Evolutionary conservation across 1,140 invertebrate species (phyloP), one percentile per base, ranked within the genome.

Genomic region (Zaprionus vittiger): DNA sequence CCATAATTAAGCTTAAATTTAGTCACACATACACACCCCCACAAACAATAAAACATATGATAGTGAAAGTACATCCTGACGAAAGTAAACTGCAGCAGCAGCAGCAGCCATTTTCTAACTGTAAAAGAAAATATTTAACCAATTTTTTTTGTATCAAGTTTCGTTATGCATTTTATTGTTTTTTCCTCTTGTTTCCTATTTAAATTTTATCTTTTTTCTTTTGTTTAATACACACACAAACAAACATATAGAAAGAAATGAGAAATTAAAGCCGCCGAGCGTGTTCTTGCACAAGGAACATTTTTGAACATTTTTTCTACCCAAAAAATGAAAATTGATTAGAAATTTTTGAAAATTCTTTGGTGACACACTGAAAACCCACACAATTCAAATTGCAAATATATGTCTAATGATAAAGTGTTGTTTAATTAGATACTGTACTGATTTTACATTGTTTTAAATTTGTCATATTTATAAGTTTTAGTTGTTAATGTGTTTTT

Each of bases 401-500:
- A 87, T 68, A 71, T 76, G 68, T 70, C 71, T 84, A 87, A 89
- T 89, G 83, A 71, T 83, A 87, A 86, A 59, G 24, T 70, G 79
- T 89, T 87, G 84, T 87, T 87, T 87, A 89, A 89, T 89, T 84
- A 80, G 84, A 87, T 89, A 83, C 70, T 87, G 84, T 87, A 87
- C 84, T 87, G 84, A 87, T 87, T 87, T 87, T 89, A 83, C 89
- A 84, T 91, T 91, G 79, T 87, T 83, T 87, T 84, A 81, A 86
- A 91, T 89, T 91, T 82, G 72, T 79, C 80, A 79, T 83, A 81
- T 77, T 84, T 90, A 56, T 87, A 87, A 87, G 84, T 77, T 80
- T 89, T 87, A 81, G 89, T 87, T 87, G 84, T 87, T 87, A 87
- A 87, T 87, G 85, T 87, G 81, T 87, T 84, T 89, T 86, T 79